Conservation (phyloP, 2,113 vertebrate genomes). For the Ibidorhyncha struthersii region DNA sequence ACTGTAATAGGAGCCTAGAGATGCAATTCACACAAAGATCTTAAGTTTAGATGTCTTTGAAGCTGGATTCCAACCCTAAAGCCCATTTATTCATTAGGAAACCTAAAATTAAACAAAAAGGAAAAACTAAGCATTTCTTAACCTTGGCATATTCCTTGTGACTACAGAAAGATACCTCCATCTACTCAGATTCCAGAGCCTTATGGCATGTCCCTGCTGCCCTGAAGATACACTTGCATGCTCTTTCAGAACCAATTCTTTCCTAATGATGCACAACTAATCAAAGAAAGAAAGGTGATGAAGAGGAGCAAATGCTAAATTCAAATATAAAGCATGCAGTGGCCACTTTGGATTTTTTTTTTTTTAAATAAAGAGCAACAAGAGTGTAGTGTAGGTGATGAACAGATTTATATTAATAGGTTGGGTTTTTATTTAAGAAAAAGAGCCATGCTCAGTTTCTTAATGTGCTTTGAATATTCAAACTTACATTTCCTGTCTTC, state of each 20-base stretch:
- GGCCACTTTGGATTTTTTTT: background rate
- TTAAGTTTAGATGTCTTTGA: background rate
- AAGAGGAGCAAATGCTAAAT: background rate
- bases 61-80: background rate
- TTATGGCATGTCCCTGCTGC: accelerated
- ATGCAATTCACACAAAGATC: background rate
- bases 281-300: background rate
- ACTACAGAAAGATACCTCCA: background rate
- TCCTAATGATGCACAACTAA: background rate
- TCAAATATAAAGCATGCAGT: background rate
- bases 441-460: background rate
- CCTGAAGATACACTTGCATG: background rate
- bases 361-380: background rate
- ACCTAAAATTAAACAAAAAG: background rate
- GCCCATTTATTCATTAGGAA: background rate
- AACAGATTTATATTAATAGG: background rate
- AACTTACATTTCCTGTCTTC: background rate
- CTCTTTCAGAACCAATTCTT: background rate
- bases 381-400: background rate
- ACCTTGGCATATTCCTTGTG: accelerated
- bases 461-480: background rate
- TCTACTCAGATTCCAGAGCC: background rate
- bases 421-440: background rate
- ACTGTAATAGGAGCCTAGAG: background rate
- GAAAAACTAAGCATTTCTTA: background rate